A percentile compares a stretch with the other conserved stretches of the same genome.
phyloP scores from a whole-genome alignment of 2,797 vertebrate genomes.

The Anisognathus igniventris region DNA sequence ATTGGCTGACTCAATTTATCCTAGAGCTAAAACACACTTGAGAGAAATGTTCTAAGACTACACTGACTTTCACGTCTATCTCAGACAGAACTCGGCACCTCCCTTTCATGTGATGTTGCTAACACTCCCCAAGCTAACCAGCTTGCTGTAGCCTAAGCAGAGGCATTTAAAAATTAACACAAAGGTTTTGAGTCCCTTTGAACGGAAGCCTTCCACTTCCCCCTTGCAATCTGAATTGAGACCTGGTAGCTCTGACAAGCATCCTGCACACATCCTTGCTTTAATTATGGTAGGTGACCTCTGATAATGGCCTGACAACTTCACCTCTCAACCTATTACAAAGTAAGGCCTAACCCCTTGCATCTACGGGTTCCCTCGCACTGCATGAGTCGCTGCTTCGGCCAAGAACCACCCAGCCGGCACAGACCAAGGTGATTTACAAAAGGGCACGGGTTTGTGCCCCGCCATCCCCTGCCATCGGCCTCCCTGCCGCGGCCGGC shows the following conservation, averaged over 20 bases:
- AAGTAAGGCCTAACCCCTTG: neutral
- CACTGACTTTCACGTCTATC: neutral
- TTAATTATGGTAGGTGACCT: neutral
- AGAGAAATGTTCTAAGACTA: neutral
- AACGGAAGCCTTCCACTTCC: neutral
- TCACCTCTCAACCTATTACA: neutral
- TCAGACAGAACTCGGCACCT: neutral
- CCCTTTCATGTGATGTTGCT: neutral
- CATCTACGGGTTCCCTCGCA: neutral
- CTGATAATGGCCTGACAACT: neutral
- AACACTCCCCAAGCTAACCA: neutral
- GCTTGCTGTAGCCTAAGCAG: neutral
- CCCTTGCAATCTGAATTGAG: neutral
- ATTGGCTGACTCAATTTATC: neutral
- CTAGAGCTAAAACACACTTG: neutral
- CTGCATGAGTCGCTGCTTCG: neutral
- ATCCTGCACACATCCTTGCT: neutral
- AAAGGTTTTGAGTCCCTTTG: neutral
- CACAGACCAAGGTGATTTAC: neutral
- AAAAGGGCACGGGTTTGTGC: accelerated
- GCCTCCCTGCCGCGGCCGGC: neutral
- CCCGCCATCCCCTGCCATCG: accelerated
- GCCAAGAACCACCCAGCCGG: neutral
- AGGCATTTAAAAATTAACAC: neutral
- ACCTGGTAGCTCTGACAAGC: neutral